These are phyloP conservation scores for Pelobates fuscus DNA, from an alignment of 2,113 vertebrate species.

Conservation along the genomic window DNA sequence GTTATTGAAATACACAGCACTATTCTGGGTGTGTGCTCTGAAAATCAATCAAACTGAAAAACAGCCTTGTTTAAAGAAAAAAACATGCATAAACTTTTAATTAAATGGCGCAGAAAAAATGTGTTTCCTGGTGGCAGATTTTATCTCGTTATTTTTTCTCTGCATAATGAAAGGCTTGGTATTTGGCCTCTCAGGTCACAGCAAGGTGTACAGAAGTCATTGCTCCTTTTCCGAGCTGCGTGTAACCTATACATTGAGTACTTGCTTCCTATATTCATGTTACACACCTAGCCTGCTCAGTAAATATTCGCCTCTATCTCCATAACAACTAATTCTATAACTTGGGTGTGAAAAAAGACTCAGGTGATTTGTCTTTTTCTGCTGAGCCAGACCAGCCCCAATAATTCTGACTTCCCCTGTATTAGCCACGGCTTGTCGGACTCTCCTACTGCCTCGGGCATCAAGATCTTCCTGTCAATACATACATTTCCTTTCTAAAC, in stretches of 20 bases:
- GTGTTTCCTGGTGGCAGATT: no score
- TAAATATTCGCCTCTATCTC: conserved; percentile 39
- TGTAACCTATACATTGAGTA: background rate
- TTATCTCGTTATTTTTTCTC: background rate
- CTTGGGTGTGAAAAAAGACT: conserved; percentile 42
- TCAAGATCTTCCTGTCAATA: conserved; percentile 73
- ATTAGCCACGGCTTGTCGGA: conserved; percentile 41
- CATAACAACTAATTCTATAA: conserved; percentile 44
- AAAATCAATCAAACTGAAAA: no score
- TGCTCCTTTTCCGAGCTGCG: background rate
- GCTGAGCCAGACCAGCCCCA: conserved; percentile 21
- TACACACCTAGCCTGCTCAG: conserved; percentile 24
- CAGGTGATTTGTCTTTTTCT: conserved; percentile 37
- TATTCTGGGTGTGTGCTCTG: no score
- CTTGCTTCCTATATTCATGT: background rate
- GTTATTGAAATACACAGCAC: no score
- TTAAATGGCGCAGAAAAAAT: no score
- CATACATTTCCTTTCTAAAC: conserved; percentile 77
- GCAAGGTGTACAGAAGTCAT: background rate
- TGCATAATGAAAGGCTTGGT: background rate
- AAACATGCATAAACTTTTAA: no score
- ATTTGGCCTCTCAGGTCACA: background rate
- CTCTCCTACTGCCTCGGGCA: conserved; percentile 65
- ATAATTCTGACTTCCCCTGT: conserved; percentile 22
- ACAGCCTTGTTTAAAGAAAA: no score